Evolutionary conservation across 1,140 invertebrate species (phyloP), one percentile per base, ranked within the genome.

Genomic region (Drosophila azteca): DNA sequence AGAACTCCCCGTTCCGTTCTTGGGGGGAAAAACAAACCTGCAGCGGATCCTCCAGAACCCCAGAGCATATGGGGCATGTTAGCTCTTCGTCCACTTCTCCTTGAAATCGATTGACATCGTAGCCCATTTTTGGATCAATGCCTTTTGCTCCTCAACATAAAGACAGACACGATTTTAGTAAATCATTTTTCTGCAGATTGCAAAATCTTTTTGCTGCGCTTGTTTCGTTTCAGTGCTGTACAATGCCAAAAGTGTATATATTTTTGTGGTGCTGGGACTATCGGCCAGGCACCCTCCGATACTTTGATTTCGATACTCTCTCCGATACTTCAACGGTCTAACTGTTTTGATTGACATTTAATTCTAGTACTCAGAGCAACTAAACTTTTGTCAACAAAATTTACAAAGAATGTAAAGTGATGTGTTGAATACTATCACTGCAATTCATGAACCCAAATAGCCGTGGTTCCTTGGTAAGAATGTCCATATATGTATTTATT

Each of bases 41-140:
- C 41, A 96, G 91, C 13, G 96, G 96, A 81, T 96, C 95, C 77
- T 97, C 95, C 3, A 97, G 89, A 6, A 97, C 96, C 35, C 95
- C 94, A 48, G 95, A 95, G 90, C 96, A 97, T 82, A 97, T 96
- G 29, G 96, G 95, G 90, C 96, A 97, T 31, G 96, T 93, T 29
- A 97, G 92, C 92, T 97, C 96, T 91, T 97, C 96, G 85, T 97
- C 96, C 41, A 97, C 96, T 84, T 96, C 94, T 59, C 95, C 96
- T 85, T 95, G 94, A 92, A 97, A 97, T 77, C 96, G 93, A 90
- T 93, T 93, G 9, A 96, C 92, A 84, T 97, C 96, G 92, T 95
- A 96, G 62, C 96, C 96, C 96, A 97, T 97, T 26, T 26, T 26
- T 26, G 24, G 63, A 60, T 81, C 77, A 59, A 26, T 6, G 50